These are phyloP conservation scores for Nephrotoma flavescens DNA, from an alignment of 2,888 invertebrate genomes.

Conservation along the genomic window DNA sequence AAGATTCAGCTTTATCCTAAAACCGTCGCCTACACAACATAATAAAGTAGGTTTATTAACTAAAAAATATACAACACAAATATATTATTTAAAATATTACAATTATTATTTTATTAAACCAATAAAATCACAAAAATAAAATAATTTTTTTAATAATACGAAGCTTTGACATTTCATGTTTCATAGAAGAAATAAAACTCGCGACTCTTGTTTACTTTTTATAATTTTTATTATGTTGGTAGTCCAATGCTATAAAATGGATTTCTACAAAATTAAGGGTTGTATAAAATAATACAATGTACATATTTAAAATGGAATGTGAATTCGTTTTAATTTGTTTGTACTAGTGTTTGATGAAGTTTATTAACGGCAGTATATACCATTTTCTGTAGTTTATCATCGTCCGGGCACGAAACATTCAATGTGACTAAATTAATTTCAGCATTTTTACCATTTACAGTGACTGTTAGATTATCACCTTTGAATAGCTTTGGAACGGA, in stretches of 20 bases:
- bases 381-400: slow-evolving; percentile 67
- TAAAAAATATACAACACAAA: not conserved
- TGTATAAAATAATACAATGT: not conserved
- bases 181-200: not conserved
- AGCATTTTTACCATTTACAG: slow-evolving; percentile 71
- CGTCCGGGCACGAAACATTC: slow-evolving; percentile 65
- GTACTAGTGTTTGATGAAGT: slow-evolving; percentile 44
- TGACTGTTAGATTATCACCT: slow-evolving; percentile 73
- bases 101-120: not conserved
- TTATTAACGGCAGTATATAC: slow-evolving; percentile 75
- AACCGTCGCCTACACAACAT: not conserved
- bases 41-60: not conserved
- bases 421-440: slow-evolving; percentile 57
- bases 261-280: not conserved
- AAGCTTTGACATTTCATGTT: not conserved
- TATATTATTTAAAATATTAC: not conserved
- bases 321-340: not conserved
- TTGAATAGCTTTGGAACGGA: slow-evolving; percentile 88
- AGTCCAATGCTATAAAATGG: not conserved
- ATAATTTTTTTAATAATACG: not conserved
- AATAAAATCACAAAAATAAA: not conserved
- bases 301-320: not conserved
- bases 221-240: not conserved
- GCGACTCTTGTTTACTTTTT: not conserved
- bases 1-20: not conserved